Evolutionary conservation across 2,113 vertebrate species (phyloP).

Genomic region (Vulpes vulpes): DNA sequence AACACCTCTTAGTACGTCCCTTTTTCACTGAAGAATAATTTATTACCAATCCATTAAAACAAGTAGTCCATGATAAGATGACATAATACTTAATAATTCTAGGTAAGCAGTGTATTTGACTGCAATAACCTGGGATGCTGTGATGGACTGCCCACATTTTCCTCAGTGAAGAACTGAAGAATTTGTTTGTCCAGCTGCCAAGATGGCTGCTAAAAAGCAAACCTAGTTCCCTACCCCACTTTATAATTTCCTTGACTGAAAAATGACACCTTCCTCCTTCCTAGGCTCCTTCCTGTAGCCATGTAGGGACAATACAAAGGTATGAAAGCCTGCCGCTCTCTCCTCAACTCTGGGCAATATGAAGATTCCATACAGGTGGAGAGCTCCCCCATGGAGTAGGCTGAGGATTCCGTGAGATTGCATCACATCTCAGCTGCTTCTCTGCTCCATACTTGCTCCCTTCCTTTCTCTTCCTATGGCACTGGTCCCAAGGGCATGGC

Average conservation of each 20-base stretch:
- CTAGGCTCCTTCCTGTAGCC: background rate
- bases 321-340: background rate
- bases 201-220: background rate
- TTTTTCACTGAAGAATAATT: slow-evolving; percentile 18
- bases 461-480: too few relatives aligned
- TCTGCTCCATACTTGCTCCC: background rate
- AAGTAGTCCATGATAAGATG: background rate
- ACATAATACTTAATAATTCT: background rate
- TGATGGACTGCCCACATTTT: background rate
- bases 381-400: background rate
- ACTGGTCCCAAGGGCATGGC: background rate
- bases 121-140: background rate
- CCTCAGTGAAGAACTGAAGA: background rate
- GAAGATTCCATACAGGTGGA: background rate
- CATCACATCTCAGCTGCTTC: background rate
- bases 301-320: background rate
- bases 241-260: background rate
- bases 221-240: background rate
- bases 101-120: background rate
- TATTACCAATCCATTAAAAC: background rate
- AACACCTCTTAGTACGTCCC: background rate
- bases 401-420: background rate
- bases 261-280: background rate
- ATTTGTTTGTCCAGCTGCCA: background rate
- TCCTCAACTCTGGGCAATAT: background rate